These are phyloP conservation scores for Hormiphora californensis DNA, from an alignment of 37 sponge, comb jelly and placozoan species.

Conservation along the genomic window DNA sequence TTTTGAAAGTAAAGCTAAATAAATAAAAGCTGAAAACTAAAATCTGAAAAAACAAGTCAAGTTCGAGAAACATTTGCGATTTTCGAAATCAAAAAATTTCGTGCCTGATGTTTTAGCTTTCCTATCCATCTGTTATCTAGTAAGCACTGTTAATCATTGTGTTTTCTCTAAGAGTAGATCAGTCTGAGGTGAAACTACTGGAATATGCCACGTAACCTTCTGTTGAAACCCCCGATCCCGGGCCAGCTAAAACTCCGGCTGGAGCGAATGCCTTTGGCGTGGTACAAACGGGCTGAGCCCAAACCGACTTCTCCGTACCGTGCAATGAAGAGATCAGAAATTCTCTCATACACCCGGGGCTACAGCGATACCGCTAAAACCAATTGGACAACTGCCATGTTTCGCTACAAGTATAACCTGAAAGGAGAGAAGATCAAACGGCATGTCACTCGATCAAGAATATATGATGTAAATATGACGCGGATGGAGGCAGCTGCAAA, in stretches of 20 bases:
- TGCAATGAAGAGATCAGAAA: not conserved
- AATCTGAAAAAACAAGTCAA: too few species aligned
- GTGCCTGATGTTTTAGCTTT: too few species aligned
- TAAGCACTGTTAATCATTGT: too few species aligned
- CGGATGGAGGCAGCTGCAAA: constrained; percentile 29
- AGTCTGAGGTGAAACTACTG: too few species aligned
- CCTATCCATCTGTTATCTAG: too few species aligned
- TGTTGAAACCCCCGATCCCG: not conserved
- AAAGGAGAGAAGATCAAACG: constrained; percentile 12
- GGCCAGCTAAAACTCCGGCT: constrained; percentile 7
- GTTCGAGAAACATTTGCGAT: too few species aligned
- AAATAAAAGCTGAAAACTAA: too few species aligned
- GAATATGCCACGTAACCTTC: not conserved
- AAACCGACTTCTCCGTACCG: not conserved
- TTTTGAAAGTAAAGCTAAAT: too few species aligned
- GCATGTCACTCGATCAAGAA: not conserved
- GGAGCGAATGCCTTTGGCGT: not conserved
- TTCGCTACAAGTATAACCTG: constrained; percentile 15
- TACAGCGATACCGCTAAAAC: not conserved
- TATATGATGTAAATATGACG: not conserved
- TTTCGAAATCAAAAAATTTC: too few species aligned
- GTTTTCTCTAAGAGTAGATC: too few species aligned
- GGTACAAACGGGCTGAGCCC: not conserved
- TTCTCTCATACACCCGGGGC: not conserved
- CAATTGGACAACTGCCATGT: not conserved